Percentiles rank a stretch among this genome's conserved stretches.
phyloP scores from a whole-genome alignment of 2,888 invertebrate species.

The Galerucella calmariensis region DNA sequence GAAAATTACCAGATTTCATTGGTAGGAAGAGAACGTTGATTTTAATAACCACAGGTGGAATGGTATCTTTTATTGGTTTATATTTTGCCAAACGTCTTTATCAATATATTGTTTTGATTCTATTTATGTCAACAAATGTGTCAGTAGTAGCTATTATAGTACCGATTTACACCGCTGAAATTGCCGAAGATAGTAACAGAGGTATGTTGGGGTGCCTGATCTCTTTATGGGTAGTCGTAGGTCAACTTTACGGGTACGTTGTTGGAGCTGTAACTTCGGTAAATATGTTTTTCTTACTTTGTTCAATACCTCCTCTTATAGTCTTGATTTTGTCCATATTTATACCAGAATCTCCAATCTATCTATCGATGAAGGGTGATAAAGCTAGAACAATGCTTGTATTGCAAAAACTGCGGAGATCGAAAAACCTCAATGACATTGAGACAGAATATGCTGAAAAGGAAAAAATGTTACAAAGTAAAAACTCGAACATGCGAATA shows the following conservation, averaged over 20 bases:
- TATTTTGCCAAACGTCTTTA: constrained; percentile 38
- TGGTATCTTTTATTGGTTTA: constrained; percentile 62
- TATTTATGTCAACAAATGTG: neutral
- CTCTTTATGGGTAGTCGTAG: constrained; percentile 31
- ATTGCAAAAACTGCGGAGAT: constrained; percentile 20
- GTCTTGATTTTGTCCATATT: constrained; percentile 26
- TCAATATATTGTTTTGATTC: neutral
- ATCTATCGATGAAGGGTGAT: constrained; percentile 26
- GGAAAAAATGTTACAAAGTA: constrained; percentile 70
- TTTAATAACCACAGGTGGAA: constrained; percentile 71
- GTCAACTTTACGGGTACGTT: constrained; percentile 38
- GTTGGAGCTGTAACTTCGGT: constrained; percentile 44
- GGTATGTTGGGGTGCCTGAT: constrained; percentile 73
- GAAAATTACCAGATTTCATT: constrained; percentile 36
- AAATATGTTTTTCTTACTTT: constrained; percentile 33
- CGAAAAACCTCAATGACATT: constrained; percentile 7
- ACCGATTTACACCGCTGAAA: constrained; percentile 88
- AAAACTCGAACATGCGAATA: constrained; percentile 52
- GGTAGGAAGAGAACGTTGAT: constrained; percentile 78
- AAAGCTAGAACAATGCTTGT: constrained; percentile 13
- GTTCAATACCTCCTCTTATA: constrained; percentile 33
- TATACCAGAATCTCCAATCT: constrained; percentile 47
- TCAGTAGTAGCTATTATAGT: constrained; percentile 62
- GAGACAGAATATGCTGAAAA: constrained; percentile 49
- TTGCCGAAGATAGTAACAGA: constrained; percentile 80